Evolutionary conservation across 1,140 invertebrate genomes (phyloP).

Genomic region (Pseudobourletiella spinata): DNA sequence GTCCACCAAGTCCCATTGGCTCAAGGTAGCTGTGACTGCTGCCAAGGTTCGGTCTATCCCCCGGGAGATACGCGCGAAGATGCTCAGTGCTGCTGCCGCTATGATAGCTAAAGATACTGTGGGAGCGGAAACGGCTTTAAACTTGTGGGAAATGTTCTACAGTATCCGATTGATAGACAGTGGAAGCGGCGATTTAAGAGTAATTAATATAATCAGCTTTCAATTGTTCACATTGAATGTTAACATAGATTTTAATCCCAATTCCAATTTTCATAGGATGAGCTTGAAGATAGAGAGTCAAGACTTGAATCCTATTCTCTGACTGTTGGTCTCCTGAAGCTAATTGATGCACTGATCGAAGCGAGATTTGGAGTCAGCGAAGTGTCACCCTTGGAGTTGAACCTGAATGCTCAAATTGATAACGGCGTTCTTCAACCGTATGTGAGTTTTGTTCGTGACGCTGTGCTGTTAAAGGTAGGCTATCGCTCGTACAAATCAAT

Average conservation of each 20-base stretch:
- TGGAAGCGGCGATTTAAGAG: constrained; percentile 23
- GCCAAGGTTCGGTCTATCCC: constrained; percentile 23
- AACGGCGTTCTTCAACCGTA: constrained; percentile 68
- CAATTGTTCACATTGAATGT: neutral
- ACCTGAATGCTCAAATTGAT: constrained; percentile 17
- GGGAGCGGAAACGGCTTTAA: constrained; percentile 12
- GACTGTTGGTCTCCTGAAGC: constrained; percentile 65
- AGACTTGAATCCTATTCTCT: constrained; percentile 78
- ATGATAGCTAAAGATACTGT: constrained; percentile 16
- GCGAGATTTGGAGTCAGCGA: constrained; percentile 39
- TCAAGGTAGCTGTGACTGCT: constrained; percentile 12
- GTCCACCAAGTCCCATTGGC: constrained; percentile 18
- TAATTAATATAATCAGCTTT: constrained; percentile 6
- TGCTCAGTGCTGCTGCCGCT: constrained; percentile 18
- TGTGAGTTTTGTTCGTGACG: constrained; percentile 66
- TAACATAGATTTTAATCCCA: constrained; percentile 2
- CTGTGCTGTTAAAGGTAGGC: constrained; percentile 67
- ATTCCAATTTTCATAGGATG: constrained; percentile 42
- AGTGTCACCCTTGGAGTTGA: constrained; percentile 2
- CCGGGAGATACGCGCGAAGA: constrained; percentile 22
- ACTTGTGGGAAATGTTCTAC: constrained; percentile 32
- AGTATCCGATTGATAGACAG: constrained; percentile 15
- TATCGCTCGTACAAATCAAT: constrained; percentile 65
- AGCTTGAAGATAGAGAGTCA: constrained; percentile 70
- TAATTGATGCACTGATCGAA: constrained; percentile 66